Conservation (phyloP, 2,888 invertebrate genomes). For the Noctua fimbriata region DNA sequence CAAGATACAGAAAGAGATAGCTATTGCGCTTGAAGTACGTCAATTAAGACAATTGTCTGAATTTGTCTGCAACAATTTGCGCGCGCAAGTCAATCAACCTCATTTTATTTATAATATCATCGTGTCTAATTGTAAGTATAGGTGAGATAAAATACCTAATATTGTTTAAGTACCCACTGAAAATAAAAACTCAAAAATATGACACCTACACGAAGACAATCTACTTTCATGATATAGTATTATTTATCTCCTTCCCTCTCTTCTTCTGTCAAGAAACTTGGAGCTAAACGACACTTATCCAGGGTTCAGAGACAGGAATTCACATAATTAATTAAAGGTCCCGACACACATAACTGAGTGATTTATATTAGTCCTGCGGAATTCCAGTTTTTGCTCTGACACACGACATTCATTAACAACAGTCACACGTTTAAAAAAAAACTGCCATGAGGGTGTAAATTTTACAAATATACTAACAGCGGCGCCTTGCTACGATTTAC, state of each 20-base stretch:
- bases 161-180: neutral
- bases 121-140: neutral
- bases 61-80: no score
- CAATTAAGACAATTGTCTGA: no score
- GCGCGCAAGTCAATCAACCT: no score
- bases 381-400: conserved; percentile 84
- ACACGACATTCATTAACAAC: conserved; percentile 85
- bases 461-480: conserved; percentile 56
- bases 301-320: conserved; percentile 80
- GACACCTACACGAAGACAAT: neutral
- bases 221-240: neutral
- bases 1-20: no score
- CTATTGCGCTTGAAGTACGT: no score
- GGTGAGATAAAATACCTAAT: neutral
- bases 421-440: conserved; percentile 64
- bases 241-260: conserved; percentile 1
- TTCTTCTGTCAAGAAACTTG: conserved; percentile 36
- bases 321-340: conserved; percentile 86
- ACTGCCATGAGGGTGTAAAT: conserved; percentile 55
- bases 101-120: no score
- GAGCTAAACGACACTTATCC: conserved; percentile 48
- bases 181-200: neutral
- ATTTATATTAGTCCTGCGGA: conserved; percentile 81
- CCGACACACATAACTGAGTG: conserved; percentile 79
- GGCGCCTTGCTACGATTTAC: conserved; percentile 35